Conservation (phyloP, 2,888 invertebrate genomes). For the Lasioglossum zephyrum region DNA sequence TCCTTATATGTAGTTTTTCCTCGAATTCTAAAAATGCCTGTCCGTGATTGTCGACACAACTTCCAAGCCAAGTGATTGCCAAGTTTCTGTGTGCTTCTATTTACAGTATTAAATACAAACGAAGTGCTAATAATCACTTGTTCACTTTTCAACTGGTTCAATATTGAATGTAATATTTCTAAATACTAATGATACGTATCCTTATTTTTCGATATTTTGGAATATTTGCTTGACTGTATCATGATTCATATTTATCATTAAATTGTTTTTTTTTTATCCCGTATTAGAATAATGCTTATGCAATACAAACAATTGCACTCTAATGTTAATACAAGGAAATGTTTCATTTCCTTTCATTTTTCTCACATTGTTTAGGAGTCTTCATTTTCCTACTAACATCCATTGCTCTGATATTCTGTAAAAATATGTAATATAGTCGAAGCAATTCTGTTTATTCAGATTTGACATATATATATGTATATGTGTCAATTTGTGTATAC, state of each 20-base stretch:
- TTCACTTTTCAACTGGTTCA: background rate
- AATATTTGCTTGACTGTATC: slow-evolving; percentile 5
- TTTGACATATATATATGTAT: background rate
- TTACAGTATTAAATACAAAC: background rate
- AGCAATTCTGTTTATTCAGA: background rate
- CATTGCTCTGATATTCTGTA: background rate
- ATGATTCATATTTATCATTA: background rate
- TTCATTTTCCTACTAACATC: background rate
- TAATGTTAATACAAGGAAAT: background rate
- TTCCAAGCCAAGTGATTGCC: background rate
- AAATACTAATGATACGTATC: background rate
- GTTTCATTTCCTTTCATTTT: background rate
- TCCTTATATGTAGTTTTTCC: slow-evolving; percentile 6
- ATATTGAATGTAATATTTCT: background rate
- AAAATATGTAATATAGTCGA: background rate
- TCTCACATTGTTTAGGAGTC: background rate
- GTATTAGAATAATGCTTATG: background rate
- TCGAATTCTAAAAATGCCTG: slow-evolving; percentile 4
- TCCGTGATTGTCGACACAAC: background rate
- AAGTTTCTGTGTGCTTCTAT: background rate
- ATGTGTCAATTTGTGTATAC: background rate
- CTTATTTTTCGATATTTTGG: background rate
- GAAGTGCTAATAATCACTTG: slow-evolving; percentile 12
- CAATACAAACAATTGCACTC: background rate
- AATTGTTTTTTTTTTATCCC: background rate